phyloP scores from a whole-genome alignment of 2,888 invertebrate genomes.

The Graphium colonna region DNA sequence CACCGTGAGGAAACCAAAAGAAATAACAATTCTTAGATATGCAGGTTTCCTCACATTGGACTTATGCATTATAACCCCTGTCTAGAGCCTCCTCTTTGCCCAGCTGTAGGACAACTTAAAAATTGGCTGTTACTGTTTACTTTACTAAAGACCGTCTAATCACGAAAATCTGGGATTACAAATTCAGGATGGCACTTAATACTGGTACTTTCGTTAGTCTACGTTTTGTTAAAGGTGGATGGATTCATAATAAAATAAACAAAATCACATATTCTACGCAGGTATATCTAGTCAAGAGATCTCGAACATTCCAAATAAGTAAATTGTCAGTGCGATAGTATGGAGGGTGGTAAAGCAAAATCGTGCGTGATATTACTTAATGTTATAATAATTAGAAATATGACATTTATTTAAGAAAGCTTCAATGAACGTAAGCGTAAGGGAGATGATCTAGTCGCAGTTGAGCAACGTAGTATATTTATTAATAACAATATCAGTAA shows the following conservation, averaged over 20 bases:
- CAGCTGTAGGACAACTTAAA: too few relatives aligned
- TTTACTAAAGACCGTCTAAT: too few relatives aligned
- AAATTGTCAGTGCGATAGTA: slow-evolving; percentile 22
- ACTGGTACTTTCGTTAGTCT: too few relatives aligned
- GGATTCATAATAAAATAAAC: background rate
- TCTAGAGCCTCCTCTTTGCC: too few relatives aligned
- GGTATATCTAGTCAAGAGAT: slow-evolving; percentile 40
- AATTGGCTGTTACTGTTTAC: too few relatives aligned
- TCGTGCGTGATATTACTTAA: slow-evolving; percentile 70
- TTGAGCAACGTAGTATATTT: slow-evolving; percentile 45
- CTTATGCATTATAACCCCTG: too few relatives aligned
- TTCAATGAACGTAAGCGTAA: slow-evolving; percentile 42
- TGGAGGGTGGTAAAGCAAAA: slow-evolving; percentile 38
- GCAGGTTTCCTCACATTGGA: too few relatives aligned
- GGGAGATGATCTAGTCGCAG: slow-evolving; percentile 50
- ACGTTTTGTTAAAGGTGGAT: background rate
- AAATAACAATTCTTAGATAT: too few relatives aligned
- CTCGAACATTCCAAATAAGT: slow-evolving; percentile 39
- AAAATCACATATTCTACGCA: slow-evolving; percentile 11
- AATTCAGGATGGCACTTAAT: too few relatives aligned
- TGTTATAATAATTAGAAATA: slow-evolving; percentile 43
- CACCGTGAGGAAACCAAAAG: too few relatives aligned
- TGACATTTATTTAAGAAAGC: slow-evolving; percentile 47
- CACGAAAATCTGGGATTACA: too few relatives aligned
- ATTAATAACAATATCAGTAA: slow-evolving; percentile 22